phyloP scores from a whole-genome alignment of 2,797 vertebrate genomes.

The Caiman crocodilus region DNA sequence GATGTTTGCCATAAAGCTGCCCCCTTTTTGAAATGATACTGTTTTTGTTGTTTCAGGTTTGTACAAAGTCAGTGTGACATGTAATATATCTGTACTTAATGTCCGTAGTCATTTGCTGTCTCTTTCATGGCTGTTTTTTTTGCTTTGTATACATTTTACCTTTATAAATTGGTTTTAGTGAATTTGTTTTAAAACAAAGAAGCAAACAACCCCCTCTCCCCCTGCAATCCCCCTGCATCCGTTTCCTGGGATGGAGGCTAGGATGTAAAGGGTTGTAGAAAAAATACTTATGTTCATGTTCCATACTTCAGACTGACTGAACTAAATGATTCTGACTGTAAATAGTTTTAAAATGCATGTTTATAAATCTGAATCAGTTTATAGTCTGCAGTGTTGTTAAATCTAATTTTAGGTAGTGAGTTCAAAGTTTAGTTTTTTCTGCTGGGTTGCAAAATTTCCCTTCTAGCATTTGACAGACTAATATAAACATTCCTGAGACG shows the following conservation, averaged over 20 bases:
- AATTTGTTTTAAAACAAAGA: too few relatives aligned
- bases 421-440: neutral
- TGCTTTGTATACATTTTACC: too few relatives aligned
- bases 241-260: too few relatives aligned
- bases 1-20: neutral
- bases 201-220: too few relatives aligned
- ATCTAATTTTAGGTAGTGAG: neutral
- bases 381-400: neutral
- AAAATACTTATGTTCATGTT: too few relatives aligned
- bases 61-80: neutral
- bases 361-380: constrained; percentile 4
- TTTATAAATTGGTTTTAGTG: too few relatives aligned
- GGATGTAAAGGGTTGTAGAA: too few relatives aligned
- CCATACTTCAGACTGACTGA: neutral
- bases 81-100: accelerated
- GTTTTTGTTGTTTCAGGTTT: neutral
- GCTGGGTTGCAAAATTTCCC: neutral
- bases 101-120: too few relatives aligned
- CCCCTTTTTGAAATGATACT: neutral
- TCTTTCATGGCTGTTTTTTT: too few relatives aligned
- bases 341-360: neutral
- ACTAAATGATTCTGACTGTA: constrained; percentile 6
- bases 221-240: too few relatives aligned
- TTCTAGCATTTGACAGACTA: neutral
- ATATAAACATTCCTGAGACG: neutral